These are phyloP conservation scores for Drosophila borealis DNA, from an alignment of 2,888 invertebrate species.

Conservation along the genomic window DNA sequence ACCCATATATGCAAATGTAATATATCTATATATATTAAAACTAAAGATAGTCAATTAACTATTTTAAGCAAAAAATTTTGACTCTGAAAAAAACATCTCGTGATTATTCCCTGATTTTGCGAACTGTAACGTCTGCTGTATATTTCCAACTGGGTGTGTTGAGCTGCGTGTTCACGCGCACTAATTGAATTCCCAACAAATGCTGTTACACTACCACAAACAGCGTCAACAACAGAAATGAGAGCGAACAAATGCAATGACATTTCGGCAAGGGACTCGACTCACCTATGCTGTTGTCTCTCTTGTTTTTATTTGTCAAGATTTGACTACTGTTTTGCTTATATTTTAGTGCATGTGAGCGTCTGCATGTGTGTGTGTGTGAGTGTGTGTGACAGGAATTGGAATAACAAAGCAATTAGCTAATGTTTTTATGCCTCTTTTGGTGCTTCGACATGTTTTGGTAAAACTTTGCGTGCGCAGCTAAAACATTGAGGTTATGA, in stretches of 20 bases:
- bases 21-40: no score
- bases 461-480: slow-evolving; percentile 23
- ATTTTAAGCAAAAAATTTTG: no score
- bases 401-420: slow-evolving; percentile 45
- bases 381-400: slow-evolving; percentile 13
- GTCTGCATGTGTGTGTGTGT: background rate
- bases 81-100: no score
- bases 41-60: no score
- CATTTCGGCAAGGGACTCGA: slow-evolving; percentile 3
- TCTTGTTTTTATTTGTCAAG: slow-evolving; percentile 1
- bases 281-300: background rate
- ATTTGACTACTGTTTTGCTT: slow-evolving; percentile 6
- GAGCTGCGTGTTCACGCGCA: slow-evolving; percentile 23
- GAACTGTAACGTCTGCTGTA: background rate
- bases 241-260: slow-evolving; percentile 10
- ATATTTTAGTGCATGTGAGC: background rate
- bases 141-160: slow-evolving; percentile 1
- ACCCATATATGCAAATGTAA: no score
- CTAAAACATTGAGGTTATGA: slow-evolving; percentile 32
- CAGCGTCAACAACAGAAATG: slow-evolving; percentile 6
- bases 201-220: background rate
- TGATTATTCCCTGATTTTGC: no score
- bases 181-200: slow-evolving; percentile 40
- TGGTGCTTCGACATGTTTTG: slow-evolving; percentile 28
- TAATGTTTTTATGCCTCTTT: slow-evolving; percentile 42